phyloP scores from a whole-genome alignment of 2,797 vertebrate species.

The Gorsachius magnificus region DNA sequence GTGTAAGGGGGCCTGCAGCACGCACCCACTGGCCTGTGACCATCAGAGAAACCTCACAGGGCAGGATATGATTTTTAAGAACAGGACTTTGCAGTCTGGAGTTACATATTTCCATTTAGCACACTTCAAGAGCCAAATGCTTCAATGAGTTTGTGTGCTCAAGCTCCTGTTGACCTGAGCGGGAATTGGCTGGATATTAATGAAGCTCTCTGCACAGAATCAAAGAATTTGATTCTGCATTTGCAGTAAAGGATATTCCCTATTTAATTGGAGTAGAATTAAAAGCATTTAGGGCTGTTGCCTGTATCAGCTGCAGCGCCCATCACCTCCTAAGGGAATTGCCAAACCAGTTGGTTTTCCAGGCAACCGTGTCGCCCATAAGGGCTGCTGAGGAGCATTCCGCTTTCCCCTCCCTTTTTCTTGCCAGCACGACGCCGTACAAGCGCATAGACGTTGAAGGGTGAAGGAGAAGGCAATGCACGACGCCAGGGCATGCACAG shows the following conservation, averaged over 20 bases:
- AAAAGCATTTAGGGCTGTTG: background rate
- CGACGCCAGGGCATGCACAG: background rate
- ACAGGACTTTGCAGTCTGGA: background rate
- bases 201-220: background rate
- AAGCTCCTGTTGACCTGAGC: background rate
- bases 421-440: rapidly evolving
- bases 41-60: background rate
- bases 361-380: background rate
- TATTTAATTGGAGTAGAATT: background rate
- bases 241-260: background rate
- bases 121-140: background rate
- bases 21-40: background rate
- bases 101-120: background rate
- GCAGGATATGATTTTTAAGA: background rate
- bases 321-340: background rate
- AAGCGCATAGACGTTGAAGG: background rate
- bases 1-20: background rate
- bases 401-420: background rate
- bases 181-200: background rate
- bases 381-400: background rate
- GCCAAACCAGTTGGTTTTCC: background rate
- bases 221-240: background rate
- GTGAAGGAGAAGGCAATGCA: background rate
- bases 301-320: background rate
- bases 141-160: background rate